A percentile compares a stretch with the other conserved stretches of the same genome.
Conservation (phyloP, 2,113 vertebrate species). For the Chiloscyllium plagiosum region DNA sequence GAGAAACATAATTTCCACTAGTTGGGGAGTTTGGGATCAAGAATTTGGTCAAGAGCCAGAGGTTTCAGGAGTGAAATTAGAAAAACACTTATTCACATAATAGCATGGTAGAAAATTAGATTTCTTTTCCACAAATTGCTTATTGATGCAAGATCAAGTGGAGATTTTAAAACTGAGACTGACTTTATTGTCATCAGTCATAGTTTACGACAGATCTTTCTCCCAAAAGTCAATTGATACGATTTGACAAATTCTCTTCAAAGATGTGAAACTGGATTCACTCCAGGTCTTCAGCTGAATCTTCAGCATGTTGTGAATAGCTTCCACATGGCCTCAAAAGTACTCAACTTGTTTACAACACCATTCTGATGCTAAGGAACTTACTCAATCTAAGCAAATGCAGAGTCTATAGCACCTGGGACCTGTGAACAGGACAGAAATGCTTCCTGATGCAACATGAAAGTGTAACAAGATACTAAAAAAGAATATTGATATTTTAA, state of each 20-base stretch:
- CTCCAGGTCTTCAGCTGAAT: background rate
- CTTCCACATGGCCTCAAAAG: background rate
- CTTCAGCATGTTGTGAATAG: background rate
- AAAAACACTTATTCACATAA: background rate
- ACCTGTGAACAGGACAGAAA: background rate
- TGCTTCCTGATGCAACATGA: background rate
- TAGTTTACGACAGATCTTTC: background rate
- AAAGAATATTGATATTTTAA: background rate
- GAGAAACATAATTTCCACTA: background rate
- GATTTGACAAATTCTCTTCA: background rate
- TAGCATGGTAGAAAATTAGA: background rate
- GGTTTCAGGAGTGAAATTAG: background rate
- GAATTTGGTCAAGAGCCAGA: background rate
- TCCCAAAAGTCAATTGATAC: background rate
- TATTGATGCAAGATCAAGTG: background rate
- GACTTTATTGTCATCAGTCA: background rate
- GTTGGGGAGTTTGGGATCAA: background rate
- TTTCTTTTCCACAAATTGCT: background rate
- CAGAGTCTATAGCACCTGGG: background rate
- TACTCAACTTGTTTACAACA: background rate
- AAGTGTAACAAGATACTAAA: background rate
- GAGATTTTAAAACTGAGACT: background rate
- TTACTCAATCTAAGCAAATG: background rate
- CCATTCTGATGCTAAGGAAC: background rate
- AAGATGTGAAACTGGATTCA: background rate